Evolutionary conservation across 2,888 invertebrate species (phyloP).

Genomic region (Nephrotoma guestfalica): DNA sequence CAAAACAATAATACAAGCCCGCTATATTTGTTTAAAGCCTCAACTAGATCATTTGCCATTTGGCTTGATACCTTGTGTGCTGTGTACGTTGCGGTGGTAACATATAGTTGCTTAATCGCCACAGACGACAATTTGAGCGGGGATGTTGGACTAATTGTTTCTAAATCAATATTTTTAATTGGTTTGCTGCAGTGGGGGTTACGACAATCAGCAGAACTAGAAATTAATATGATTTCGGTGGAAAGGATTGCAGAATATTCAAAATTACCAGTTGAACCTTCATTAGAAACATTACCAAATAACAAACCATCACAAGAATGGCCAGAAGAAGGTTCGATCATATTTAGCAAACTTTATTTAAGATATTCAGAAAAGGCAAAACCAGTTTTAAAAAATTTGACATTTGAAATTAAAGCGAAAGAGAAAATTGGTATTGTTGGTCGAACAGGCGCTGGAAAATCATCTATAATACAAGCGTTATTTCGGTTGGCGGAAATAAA

Average conservation of each 20-base stretch:
- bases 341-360: slow-evolving; percentile 50
- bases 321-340: slow-evolving; percentile 52
- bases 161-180: slow-evolving; percentile 53
- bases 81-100: slow-evolving; percentile 69
- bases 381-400: slow-evolving; percentile 57
- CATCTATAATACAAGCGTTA: slow-evolving; percentile 66
- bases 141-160: slow-evolving; percentile 55
- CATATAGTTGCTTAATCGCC: slow-evolving; percentile 61
- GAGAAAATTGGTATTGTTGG: slow-evolving; percentile 71
- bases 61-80: slow-evolving; percentile 83
- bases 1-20: slow-evolving; percentile 57
- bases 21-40: slow-evolving; percentile 68
- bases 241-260: slow-evolving; percentile 74
- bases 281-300: slow-evolving; percentile 34
- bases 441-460: slow-evolving; percentile 79
- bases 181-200: slow-evolving; percentile 73
- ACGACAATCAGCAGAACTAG: slow-evolving; percentile 71
- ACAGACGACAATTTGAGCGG: slow-evolving; percentile 34
- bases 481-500: slow-evolving; percentile 69
- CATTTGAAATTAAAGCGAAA: slow-evolving; percentile 38
- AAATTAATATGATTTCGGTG: slow-evolving; percentile 71
- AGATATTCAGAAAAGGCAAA: slow-evolving; percentile 53
- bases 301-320: slow-evolving; percentile 38
- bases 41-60: slow-evolving; percentile 84
- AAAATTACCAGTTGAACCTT: slow-evolving; percentile 46